Conservation (phyloP, 2,113 vertebrate genomes). For the Arvicanthis niloticus region DNA sequence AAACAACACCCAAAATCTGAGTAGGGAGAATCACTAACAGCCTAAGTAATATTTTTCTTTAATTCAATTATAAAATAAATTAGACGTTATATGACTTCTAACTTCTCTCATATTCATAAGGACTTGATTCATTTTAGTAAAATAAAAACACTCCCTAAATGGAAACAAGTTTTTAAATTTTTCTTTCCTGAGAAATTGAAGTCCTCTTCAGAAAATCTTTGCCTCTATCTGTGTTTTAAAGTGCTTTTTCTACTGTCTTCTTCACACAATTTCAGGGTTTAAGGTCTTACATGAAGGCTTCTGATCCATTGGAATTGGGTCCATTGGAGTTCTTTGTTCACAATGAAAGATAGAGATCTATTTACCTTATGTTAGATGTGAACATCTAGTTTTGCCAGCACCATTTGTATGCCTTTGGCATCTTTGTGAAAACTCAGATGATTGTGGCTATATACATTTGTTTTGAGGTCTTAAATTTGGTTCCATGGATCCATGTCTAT, state of each 20-base stretch:
- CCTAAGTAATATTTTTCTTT: background rate
- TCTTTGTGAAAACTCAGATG: background rate
- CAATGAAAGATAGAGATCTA: background rate
- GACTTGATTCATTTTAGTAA: background rate
- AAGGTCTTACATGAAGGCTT: background rate
- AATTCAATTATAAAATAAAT: conserved; percentile 37
- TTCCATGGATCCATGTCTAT: background rate
- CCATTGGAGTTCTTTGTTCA: background rate
- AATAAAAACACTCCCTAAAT: background rate
- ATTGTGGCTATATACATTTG: background rate
- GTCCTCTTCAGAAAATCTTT: background rate
- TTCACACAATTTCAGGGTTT: background rate
- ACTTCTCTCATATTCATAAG: background rate
- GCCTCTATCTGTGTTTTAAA: background rate
- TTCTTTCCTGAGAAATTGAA: background rate
- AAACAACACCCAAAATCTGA: background rate
- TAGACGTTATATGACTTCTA: background rate
- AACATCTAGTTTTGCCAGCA: too few relatives aligned
- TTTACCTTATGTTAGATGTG: background rate
- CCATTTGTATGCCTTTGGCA: background rate
- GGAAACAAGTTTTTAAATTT: background rate
- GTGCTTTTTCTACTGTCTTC: background rate
- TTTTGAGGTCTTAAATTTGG: background rate
- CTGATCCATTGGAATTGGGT: background rate
- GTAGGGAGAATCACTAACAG: background rate